Evolutionary conservation across 2,888 invertebrate species (phyloP), one percentile per base, ranked within the genome.

Genomic region (Ochlodes sylvanus): DNA sequence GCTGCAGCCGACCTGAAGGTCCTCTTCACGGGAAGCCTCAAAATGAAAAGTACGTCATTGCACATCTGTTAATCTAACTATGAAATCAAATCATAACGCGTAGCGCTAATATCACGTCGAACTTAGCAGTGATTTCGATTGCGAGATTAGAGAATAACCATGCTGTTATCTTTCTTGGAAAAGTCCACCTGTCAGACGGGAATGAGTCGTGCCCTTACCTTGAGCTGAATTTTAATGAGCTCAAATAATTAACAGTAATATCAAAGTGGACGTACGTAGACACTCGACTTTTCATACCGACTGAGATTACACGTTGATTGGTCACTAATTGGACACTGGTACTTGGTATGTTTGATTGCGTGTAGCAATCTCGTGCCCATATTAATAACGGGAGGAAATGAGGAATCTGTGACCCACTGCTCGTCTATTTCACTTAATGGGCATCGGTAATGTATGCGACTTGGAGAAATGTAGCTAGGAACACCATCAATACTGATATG

Each of bases 341-440:
- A 65, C 52, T 21, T 21, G 44, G 44, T 41, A 50, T 58, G 65
- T 65, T 58, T 65, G 65, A 65, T 65, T 65, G 65, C 65, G 56
- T 50, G 32, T 50, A 50, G 65, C 50, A 65, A 65, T 65, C 57
- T 57, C 34, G 34, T 21, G 50, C 57, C 32, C 27, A 58, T 65
- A 57, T 65, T 65, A 65, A 58, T 66, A 66, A 66, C 58, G 52
- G 52, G 58, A 52, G 65, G 52, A 66, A 65, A 65, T 65, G 64
- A 65, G 38, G 57, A 50, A 57, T 44, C 64, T 57, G 27, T 60
- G 58, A 66, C 58, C 65, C 52, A 58, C 9, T 65, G 50, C 21
- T 58, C 52, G 27, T 66, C 58, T 52, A 66, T 66, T 66, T 66
- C 41, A 66, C 58, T 66, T 66, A 66, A 66, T 66, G 32, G 52